These are phyloP conservation scores for Malurus leucopterus DNA, from an alignment of 2,797 vertebrate genomes.

Conservation along the genomic window DNA sequence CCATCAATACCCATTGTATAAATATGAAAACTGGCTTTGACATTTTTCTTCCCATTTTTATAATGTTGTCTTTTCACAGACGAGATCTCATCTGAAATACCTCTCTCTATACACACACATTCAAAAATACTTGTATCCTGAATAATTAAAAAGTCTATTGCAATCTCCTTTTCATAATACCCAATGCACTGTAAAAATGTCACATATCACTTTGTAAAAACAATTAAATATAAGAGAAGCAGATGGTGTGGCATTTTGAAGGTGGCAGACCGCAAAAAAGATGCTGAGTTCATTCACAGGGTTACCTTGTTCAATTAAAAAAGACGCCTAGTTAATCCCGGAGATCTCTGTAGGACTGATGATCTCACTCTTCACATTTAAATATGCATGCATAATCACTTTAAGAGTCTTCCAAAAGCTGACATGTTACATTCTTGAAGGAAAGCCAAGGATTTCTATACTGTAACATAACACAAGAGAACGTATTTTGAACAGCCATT, in stretches of 20 bases:
- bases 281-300: not conserved
- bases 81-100: not conserved
- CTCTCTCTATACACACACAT: not conserved
- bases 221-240: not conserved
- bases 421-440: not conserved
- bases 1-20: not conserved
- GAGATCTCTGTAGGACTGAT: not conserved
- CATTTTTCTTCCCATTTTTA: not conserved
- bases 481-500: not conserved
- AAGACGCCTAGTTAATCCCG: not conserved
- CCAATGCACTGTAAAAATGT: not conserved
- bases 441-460: not conserved
- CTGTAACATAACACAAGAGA: not conserved
- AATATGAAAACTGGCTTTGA: not conserved
- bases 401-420: not conserved
- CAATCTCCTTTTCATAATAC: not conserved
- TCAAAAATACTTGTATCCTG: not conserved
- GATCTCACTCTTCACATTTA: not conserved
- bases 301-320: not conserved
- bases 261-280: not conserved
- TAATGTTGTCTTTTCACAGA: not conserved
- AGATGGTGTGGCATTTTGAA: not conserved
- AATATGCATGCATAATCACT: not conserved
- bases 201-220: not conserved
- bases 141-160: not conserved